phyloP scores from a whole-genome alignment of 2,113 vertebrate genomes.

The Cyphomyrus plagiostoma region DNA sequence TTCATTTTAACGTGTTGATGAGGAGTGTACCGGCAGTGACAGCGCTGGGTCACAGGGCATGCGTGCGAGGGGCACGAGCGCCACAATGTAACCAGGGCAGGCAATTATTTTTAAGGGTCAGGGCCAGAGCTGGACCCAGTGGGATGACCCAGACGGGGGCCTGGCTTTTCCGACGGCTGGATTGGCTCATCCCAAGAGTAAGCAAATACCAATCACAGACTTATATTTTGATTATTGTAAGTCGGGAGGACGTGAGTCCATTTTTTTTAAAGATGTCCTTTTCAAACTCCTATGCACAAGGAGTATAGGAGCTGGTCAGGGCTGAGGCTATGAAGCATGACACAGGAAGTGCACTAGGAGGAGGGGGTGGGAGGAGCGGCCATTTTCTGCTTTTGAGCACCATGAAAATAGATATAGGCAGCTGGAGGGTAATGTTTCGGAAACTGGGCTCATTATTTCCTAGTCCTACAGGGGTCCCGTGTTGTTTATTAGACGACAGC shows the following conservation, averaged over 20 bases:
- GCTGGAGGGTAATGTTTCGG: neutral
- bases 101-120: neutral
- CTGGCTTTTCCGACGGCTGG: neutral
- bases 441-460: neutral
- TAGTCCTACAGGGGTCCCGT: neutral
- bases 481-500: neutral
- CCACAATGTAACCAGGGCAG: neutral
- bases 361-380: neutral
- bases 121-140: neutral
- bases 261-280: neutral
- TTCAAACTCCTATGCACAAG: neutral
- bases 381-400: neutral
- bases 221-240: neutral
- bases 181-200: neutral
- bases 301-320: neutral
- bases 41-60: neutral
- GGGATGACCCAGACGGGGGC: neutral
- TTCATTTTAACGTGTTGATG: neutral
- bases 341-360: neutral
- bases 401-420: neutral
- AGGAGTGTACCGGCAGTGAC: neutral
- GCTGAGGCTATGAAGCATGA: neutral
- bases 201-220: neutral
- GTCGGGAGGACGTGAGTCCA: neutral
- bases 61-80: neutral